phyloP scores from a whole-genome alignment of 2,797 vertebrate genomes.

The Tokudaia muenninki region DNA sequence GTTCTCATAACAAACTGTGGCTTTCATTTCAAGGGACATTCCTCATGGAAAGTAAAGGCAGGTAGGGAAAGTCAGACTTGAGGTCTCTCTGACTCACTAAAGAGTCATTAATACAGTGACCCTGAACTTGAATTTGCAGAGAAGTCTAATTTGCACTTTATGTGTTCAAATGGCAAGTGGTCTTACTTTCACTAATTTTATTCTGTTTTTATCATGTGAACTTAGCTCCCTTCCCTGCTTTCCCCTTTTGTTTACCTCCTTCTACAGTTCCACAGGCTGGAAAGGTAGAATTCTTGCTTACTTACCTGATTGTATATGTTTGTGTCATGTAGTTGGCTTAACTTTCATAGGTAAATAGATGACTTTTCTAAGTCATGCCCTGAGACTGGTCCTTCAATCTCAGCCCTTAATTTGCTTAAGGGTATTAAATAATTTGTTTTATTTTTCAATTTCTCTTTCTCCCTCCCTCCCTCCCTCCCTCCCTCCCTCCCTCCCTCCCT shows the following conservation, averaged over 20 bases:
- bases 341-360: conserved; percentile 39
- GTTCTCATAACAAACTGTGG: background rate
- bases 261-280: background rate
- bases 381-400: conserved; percentile 15
- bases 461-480: background rate
- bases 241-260: background rate
- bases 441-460: background rate
- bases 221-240: background rate
- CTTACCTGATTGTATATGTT: background rate
- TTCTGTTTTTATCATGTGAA: background rate
- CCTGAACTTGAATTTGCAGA: background rate
- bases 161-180: background rate
- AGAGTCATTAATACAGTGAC: background rate
- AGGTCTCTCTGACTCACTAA: background rate
- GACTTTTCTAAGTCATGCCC: background rate
- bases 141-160: background rate
- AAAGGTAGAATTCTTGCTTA: background rate
- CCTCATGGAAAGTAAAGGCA: background rate
- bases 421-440: background rate
- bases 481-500: no score
- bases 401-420: conserved; percentile 45
- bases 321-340: conserved; percentile 27
- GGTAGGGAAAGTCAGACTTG: background rate
- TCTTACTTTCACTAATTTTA: background rate
- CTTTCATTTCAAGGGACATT: background rate